Evolutionary conservation across 2,888 invertebrate species (phyloP), one percentile per base, ranked within the genome.

Genomic region (Cremastinae sp.): DNA sequence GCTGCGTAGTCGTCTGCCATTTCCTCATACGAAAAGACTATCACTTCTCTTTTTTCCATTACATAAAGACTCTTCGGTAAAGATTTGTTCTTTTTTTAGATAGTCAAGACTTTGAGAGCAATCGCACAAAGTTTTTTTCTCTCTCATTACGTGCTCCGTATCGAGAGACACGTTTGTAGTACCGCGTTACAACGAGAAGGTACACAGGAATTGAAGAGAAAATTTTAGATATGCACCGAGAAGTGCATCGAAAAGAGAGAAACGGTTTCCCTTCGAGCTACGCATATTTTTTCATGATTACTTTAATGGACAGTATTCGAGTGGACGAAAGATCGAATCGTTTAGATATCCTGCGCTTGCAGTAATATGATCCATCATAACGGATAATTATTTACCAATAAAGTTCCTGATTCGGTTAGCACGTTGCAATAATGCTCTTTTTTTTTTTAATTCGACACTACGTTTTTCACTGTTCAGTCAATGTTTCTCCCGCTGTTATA

Each of bases 321-420:
- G 49, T 37, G 55, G 62, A 66, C 68, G 41, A 68, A n/a, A 68
- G 55, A 18, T 58, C 55, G 41, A 51, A 43, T 69, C 43, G 41
- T 69, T 64, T 64, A 22, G 14, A 47, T 28, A 51, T 68, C 22
- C 49, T 65, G 64, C 47, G 55, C 66, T 55, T 37, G 39, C 64
- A 53, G 64, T 12, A n/a, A n/a, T 66, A 51, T 49, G 45, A 43
- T 47, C 62, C n/a, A 39, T 18, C 55, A 20, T 49, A 20, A 55
- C 16, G 45, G 58, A 45, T 69, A 41, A 76, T 76, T 69, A 69
- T 69, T 70, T 70, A 47, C 61, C 12, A 74, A 41, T 35, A 56
- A 65, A 74, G 77, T 73, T 76, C 73, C 72, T 69, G 20, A 49
- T 76, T 70, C 53, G 45, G 39, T 75, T 75, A 20, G 51, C 62